phyloP scores from a whole-genome alignment of 2,888 invertebrate species.

The Cephus runcator region DNA sequence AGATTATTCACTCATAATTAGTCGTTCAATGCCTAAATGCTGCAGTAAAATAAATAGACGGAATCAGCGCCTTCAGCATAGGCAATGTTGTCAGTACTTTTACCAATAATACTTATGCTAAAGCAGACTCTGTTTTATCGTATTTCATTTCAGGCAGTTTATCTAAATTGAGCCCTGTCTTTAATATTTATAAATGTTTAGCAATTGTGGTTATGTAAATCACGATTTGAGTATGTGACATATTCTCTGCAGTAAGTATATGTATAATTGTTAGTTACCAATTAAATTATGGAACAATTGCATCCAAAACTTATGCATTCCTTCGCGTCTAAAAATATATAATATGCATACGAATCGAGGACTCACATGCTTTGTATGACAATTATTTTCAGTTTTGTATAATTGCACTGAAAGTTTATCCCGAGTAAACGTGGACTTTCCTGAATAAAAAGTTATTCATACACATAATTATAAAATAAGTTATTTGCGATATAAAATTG shows the following conservation, averaged over 20 bases:
- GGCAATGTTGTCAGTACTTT: background rate
- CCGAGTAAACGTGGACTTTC: background rate
- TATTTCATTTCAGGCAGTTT: background rate
- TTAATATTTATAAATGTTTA: background rate
- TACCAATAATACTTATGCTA: background rate
- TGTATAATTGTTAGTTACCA: background rate
- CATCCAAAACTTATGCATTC: background rate
- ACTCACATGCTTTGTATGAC: background rate
- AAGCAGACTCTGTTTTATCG: background rate
- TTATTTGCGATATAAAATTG: background rate
- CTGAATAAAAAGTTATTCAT: background rate
- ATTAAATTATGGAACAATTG: too few relatives aligned
- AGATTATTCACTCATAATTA: background rate
- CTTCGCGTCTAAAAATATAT: background rate
- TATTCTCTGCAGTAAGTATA: background rate
- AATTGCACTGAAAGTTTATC: background rate
- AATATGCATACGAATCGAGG: background rate
- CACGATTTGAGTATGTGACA: background rate
- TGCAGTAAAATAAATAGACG: too few relatives aligned
- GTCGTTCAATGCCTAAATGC: too few relatives aligned
- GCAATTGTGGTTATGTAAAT: background rate
- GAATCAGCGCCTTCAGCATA: background rate
- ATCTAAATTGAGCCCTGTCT: background rate
- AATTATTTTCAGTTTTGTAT: background rate
- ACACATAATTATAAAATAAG: background rate